Evolutionary conservation across 2,113 vertebrate genomes (phyloP).

Genomic region (Bettongia penicillata): DNA sequence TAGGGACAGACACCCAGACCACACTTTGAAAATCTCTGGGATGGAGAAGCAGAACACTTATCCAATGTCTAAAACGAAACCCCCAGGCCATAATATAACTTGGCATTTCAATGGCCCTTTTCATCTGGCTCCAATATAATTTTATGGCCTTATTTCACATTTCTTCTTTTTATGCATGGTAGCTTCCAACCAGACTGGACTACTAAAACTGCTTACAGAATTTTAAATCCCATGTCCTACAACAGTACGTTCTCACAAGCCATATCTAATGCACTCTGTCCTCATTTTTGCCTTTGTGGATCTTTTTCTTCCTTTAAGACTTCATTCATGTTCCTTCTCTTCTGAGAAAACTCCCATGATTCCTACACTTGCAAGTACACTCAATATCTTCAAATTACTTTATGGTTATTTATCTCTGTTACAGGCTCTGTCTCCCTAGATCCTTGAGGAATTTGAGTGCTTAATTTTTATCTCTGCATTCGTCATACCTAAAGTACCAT

Average conservation of each 20-base stretch:
- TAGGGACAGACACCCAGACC: neutral
- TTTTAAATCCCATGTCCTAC: neutral
- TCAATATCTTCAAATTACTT: neutral
- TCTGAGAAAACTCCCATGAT: neutral
- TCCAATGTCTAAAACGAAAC: neutral
- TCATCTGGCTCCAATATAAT: neutral
- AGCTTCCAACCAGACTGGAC: neutral
- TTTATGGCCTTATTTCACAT: neutral
- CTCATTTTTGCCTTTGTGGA: neutral
- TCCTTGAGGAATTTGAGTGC: neutral
- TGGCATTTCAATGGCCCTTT: neutral
- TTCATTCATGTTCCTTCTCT: neutral
- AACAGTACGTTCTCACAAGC: neutral
- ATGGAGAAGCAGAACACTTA: neutral
- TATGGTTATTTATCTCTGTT: neutral
- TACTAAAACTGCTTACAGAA: neutral
- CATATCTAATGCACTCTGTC: neutral
- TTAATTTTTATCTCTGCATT: neutral
- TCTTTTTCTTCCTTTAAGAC: neutral
- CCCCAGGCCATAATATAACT: neutral
- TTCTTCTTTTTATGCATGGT: neutral
- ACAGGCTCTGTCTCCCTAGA: neutral
- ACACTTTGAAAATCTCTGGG: neutral
- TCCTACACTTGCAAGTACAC: neutral
- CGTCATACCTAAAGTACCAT: neutral